Base-by-base conservation (phyloP, 2,113 vertebrate species). In the Centropristis striata region DNA sequence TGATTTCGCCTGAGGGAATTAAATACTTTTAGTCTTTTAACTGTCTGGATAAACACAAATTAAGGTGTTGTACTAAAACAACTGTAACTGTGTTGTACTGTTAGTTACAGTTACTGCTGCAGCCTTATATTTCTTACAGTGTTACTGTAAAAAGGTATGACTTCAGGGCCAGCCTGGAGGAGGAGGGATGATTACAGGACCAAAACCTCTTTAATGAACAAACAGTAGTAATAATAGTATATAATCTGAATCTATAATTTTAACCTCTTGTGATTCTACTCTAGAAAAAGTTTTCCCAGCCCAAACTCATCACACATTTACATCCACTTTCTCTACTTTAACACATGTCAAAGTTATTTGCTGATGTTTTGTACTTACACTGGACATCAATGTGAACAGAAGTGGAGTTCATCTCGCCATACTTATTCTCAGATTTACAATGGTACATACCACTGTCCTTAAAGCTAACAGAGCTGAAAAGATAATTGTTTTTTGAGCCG, bases 391-490 rank as follows among this genome's bases (percentile, higher is more conserved):
- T 46, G 39, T 2, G 15, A 2, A 63, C 13, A 44, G 14, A 11
- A 18, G 39, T 18, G 8, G 41, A 46, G 39, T 16, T 63, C 6
- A 27, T 18, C 21, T 46, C 8, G 5, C 36, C 36, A 23, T 41
- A 60, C 12, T 39, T 13, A 23, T 60, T 60, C 36, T 60, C 44
- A 49, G 75, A 55, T 18, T 15, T 20, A 57, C 81, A 84, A 36
- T 8, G 1, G 71, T 79, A 84, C 3, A 1, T 36, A 37, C 81
- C 64, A 0, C 47, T 47, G 68, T 85, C 72, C 41, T 71, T 5
- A 4, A 61, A 42, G 1, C 23, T 47, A 53, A 76, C 58, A 16
- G 58, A 70, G 16, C 2, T 2, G 16, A 79, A 69, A 37, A 0
- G 0, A 57, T 53, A 65, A 59, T 21, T 0, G 9, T 4, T 8